phyloP scores from a whole-genome alignment of 1,140 invertebrate genomes.

The Drosophila kepulauana region DNA sequence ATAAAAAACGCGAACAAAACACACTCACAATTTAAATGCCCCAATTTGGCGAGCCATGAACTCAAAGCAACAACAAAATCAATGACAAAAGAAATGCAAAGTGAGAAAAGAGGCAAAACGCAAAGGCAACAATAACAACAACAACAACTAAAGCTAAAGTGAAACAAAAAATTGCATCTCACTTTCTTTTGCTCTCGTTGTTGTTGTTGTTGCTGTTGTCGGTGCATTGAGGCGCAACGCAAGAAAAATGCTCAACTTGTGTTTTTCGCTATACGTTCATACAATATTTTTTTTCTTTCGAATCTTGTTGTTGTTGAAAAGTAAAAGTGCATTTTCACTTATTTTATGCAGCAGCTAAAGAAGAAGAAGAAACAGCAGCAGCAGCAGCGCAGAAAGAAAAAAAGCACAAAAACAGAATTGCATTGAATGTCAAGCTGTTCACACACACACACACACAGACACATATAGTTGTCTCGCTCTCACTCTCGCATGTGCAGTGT shows the following conservation, averaged over 20 bases:
- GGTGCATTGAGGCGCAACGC: constrained; percentile 53
- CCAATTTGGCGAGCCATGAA: constrained; percentile 80
- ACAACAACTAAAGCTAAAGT: constrained; percentile 16
- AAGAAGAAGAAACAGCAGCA: constrained; percentile 30
- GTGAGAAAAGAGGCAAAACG: constrained; percentile 32
- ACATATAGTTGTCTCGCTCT: constrained; percentile 56
- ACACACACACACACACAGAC: constrained; percentile 49
- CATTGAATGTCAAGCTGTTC: constrained; percentile 82
- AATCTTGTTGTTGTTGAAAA: constrained; percentile 70
- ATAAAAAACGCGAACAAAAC: constrained; percentile 48
- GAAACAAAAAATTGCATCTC: constrained; percentile 70
- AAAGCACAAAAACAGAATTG: constrained; percentile 64
- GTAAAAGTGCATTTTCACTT: constrained; percentile 85
- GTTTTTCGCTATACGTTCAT: constrained; percentile 20
- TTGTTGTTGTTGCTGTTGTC: constrained; percentile 24
- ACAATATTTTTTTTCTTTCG: constrained; percentile 7
- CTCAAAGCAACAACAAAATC: constrained; percentile 71
- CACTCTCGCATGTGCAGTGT: constrained; percentile 45
- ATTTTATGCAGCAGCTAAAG: constrained; percentile 69
- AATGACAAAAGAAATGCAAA: constrained; percentile 69
- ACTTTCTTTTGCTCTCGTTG: constrained; percentile 68
- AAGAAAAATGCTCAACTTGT: constrained; percentile 58
- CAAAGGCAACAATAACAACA: constrained; percentile 16
- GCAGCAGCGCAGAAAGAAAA: constrained; percentile 35
- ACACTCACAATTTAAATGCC: constrained; percentile 69